Conservation (phyloP, 2,888 invertebrate genomes). For the Autographa pulchrina region DNA sequence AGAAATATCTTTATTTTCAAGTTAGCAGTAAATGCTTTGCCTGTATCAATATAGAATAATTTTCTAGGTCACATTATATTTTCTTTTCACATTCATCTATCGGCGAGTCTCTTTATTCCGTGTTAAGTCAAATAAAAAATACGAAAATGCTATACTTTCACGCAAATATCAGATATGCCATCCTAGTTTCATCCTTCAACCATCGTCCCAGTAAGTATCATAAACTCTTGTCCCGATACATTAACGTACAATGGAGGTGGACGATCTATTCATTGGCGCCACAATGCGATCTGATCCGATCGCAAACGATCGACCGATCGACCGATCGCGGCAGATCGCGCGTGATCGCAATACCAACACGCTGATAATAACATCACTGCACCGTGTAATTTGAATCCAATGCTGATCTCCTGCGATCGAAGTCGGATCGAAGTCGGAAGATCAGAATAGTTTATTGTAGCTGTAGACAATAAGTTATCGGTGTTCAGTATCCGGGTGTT, state of each 20-base stretch:
- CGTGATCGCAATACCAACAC: slow-evolving; percentile 83
- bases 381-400: slow-evolving; percentile 61
- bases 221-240: slow-evolving; percentile 76
- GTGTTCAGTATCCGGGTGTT: slow-evolving; percentile 29
- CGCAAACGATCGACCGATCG: slow-evolving; percentile 56
- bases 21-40: too few species aligned
- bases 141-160: too few species aligned
- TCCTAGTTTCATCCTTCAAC: slow-evolving; percentile 25
- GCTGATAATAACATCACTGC: slow-evolving; percentile 71
- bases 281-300: slow-evolving; percentile 78
- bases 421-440: slow-evolving; percentile 40
- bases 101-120: too few species aligned
- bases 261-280: slow-evolving; percentile 88
- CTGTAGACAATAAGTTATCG: slow-evolving; percentile 39
- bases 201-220: slow-evolving; percentile 58
- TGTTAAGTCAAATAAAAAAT: too few species aligned
- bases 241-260: slow-evolving; percentile 89
- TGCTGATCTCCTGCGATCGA: slow-evolving; percentile 41
- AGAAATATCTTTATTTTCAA: too few species aligned
- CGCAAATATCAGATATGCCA: background rate
- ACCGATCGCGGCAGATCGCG: slow-evolving; percentile 66
- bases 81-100: too few species aligned
- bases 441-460: slow-evolving; percentile 32
- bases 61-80: too few species aligned
- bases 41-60: too few species aligned